These are phyloP conservation scores for Antennarius striatus DNA, from an alignment of 2,113 vertebrate genomes.

Conservation along the genomic window DNA sequence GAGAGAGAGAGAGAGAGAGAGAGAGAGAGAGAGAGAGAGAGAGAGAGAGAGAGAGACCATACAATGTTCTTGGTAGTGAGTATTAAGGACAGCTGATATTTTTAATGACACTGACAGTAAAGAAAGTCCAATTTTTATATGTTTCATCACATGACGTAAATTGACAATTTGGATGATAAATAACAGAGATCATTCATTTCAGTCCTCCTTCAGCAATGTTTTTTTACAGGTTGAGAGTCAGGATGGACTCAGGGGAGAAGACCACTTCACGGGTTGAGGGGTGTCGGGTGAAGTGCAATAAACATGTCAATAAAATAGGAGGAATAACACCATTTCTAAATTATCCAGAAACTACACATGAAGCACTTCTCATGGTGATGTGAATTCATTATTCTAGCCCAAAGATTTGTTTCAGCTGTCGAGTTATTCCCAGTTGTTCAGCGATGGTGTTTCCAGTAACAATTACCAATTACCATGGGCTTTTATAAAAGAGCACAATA, in stretches of 20 bases:
- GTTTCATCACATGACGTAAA: neutral
- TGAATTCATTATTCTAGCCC: too few relatives aligned
- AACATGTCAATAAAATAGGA: conserved; percentile 10
- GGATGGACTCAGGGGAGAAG: conserved; percentile 11
- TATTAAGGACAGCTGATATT: neutral
- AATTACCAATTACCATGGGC: conserved; percentile 14
- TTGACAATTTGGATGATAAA: neutral
- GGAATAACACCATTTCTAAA: too few relatives aligned
- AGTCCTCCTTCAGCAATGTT: neutral
- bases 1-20: conserved; percentile 7
- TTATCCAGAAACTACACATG: too few relatives aligned
- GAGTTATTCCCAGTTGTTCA: conserved; percentile 14
- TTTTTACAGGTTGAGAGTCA: conserved; percentile 17
- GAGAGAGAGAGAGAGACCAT: conserved; percentile 1
- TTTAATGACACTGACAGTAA: neutral
- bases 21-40: conserved; percentile 8
- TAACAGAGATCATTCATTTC: too few relatives aligned
- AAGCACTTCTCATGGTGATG: too few relatives aligned
- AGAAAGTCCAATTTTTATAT: neutral
- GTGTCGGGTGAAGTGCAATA: conserved; percentile 12
- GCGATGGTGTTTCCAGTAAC: conserved; percentile 15
- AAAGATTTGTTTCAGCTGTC: neutral
- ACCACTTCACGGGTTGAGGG: conserved; percentile 16
- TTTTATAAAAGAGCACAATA: conserved; percentile 24
- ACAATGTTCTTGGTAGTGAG: neutral